Evolutionary conservation across 2,797 vertebrate genomes (phyloP).

Genomic region (Nannoperca obscura): DNA sequence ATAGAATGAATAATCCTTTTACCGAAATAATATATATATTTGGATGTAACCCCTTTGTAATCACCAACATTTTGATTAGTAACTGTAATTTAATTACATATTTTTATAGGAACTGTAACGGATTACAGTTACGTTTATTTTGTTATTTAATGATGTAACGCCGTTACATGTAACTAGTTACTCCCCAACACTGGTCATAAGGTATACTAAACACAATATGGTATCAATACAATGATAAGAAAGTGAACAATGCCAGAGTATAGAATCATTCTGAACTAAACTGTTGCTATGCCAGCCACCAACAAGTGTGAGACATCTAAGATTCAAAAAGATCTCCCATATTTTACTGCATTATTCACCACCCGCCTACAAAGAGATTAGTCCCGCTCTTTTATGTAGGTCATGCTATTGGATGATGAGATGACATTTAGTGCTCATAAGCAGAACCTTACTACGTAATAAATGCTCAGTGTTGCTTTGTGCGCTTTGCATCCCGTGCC

Average conservation of each 20-base stretch:
- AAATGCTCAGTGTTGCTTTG: constrained; percentile 43
- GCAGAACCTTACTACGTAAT: constrained; percentile 60
- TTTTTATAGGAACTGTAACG: no score
- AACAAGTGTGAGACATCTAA: constrained; percentile 80
- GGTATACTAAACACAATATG: neutral
- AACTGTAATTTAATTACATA: no score
- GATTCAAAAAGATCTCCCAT: constrained; percentile 84
- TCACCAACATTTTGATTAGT: no score
- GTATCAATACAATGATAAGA: neutral
- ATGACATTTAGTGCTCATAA: constrained; percentile 79
- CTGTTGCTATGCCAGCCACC: constrained; percentile 60
- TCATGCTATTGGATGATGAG: constrained; percentile 83
- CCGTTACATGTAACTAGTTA: no score
- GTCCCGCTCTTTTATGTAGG: constrained; percentile 84
- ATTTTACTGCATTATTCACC: constrained; percentile 86
- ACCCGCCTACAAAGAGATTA: constrained; percentile 83
- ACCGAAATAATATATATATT: no score
- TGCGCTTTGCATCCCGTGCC: constrained; percentile 50
- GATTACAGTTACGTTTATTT: no score
- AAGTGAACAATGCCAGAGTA: constrained; percentile 25
- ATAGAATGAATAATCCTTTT: no score
- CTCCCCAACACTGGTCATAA: neutral
- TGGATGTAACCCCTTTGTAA: no score
- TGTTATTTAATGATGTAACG: no score
- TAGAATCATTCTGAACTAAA: constrained; percentile 41